Base-by-base conservation (phyloP, 2,888 invertebrate species). In the Xestia rhomboidea region DNA sequence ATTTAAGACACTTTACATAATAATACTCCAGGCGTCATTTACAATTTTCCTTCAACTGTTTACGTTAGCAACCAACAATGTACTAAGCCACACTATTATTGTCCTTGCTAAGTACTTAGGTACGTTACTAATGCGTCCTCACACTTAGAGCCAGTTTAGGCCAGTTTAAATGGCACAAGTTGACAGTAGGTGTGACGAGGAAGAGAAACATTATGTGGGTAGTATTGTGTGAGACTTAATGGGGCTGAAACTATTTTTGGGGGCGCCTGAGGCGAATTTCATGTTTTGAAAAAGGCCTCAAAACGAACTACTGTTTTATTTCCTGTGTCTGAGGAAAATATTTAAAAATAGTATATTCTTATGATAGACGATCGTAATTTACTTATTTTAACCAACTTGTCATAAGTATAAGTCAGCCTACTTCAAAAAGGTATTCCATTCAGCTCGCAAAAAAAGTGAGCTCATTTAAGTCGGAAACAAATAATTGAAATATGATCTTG, bases 121-220 rank as follows among this genome's bases (percentile, higher is more conserved):
- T 30, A 24, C n/a, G 18, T 49, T 60, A 21, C 41, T 70, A 71
- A 68, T 68, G 63, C n/a, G 41, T 68, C 27, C 68, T 49, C 13
- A 57, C 24, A 81, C 44, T 76, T 57, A 21, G 49, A 67, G 30
- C 54, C n/a, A 5, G 68, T 66, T 76, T 18, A 67, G 30, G 21
- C 51, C 21, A 18, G 66, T 81, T 66, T 80, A 24, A 75, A 70
- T 71, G 38, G 64, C 64, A 44, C n/a, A 46, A 76, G 69, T 81
- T 68, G 44, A 63, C 67, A 54, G 46, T 54, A 13, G 41, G n/a
- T 41, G 41, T 75, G 15, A 62, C 60, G 18, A 64, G 44, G 18
- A 57, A 68, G 38, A 54, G 30, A 30, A 69, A 46, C 18, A 69
- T 66, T 63, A 54, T 38, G 64, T 57, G 24, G 73, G 64, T 27